These are phyloP conservation scores for Sitta carolinensis DNA, from an alignment of 2,797 vertebrate species.

Conservation along the genomic window DNA sequence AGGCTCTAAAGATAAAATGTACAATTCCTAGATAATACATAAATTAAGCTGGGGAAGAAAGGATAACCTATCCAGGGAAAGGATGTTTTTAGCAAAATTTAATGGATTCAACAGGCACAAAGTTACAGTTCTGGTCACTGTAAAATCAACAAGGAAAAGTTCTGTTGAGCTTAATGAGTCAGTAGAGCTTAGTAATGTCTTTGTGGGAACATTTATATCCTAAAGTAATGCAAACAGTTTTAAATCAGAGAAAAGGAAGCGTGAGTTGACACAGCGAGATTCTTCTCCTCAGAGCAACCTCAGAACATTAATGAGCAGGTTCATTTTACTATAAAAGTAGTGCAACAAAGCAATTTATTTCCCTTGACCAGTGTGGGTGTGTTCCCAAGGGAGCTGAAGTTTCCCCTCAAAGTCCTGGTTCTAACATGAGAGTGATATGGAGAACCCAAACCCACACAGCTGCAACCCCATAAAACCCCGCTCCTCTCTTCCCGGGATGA, in stretches of 20 bases:
- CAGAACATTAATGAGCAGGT: not conserved
- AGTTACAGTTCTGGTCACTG: not conserved
- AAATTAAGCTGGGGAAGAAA: not conserved
- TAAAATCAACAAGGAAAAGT: not conserved
- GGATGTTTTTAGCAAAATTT: not conserved
- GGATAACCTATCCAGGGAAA: not conserved
- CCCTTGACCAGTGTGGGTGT: not conserved
- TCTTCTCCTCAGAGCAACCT: not conserved
- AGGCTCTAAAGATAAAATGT: not conserved
- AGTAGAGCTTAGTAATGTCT: not conserved
- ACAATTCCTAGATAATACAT: not conserved
- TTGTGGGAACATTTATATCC: not conserved
- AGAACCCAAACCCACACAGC: not conserved
- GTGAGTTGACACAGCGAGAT: not conserved
- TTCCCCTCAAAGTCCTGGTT: not conserved
- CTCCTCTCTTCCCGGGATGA: not conserved
- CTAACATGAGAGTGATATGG: not conserved
- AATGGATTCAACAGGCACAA: not conserved
- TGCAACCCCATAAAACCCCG: not conserved
- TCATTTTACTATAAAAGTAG: not conserved
- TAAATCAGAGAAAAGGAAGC: not conserved
- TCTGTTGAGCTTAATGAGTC: not conserved
- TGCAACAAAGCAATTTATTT: not conserved
- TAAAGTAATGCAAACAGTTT: not conserved
- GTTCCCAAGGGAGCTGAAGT: not conserved